Base-by-base conservation (phyloP, 2,797 vertebrate species). In the Sitta carolinensis region DNA sequence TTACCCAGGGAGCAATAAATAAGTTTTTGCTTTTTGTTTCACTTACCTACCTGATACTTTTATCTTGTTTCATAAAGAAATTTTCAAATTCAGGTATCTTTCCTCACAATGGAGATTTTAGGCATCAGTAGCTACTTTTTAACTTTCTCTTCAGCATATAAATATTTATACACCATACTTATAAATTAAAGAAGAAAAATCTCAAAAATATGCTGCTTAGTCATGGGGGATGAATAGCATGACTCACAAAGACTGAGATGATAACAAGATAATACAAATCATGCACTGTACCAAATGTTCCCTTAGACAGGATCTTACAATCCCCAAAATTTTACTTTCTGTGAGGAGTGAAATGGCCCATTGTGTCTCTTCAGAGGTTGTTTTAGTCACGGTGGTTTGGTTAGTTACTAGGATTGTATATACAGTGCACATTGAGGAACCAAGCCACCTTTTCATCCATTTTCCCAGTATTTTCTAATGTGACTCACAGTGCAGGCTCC, bases 101-200 rank as follows among this genome's bases (percentile, higher is more conserved):
- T 73, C 17, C 54, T 84, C 47, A 77, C 57, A 74, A 20, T 64
- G 58, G 45, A 94, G 40, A 77, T 70, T 87, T 83, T 70, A 77
- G 50, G 51, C n/a, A 72, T n/a, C 20, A 51, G 69, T 62, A 92
- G 26, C 40, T 82, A 87, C 75, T 79, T 89, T 77, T 82, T 42
- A 90, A 93, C 85, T 57, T 86, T 83, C 61, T 89, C 36, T 89
- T 76, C 81, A 54, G n/a, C 36, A 25, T 68, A 87, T 95, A 94
- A 95, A 90, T 93, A 95, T 87, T 94, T 95, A 94, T 95, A 76
- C 7, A 36, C 8, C 22, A 7, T 74, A 90, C 80, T 90, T 89
- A 84, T 89, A 96, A 92, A 84, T 89, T 88, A 84, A 84, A 96
- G 70, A 73, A 79, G 47, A 84, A 95, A 95, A 93, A 93, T 87